A percentile compares a stretch with the other conserved stretches of the same genome.
These are phyloP conservation scores for Megaceryle torquata DNA, from an alignment of 2,113 vertebrate species.

Conservation along the genomic window DNA sequence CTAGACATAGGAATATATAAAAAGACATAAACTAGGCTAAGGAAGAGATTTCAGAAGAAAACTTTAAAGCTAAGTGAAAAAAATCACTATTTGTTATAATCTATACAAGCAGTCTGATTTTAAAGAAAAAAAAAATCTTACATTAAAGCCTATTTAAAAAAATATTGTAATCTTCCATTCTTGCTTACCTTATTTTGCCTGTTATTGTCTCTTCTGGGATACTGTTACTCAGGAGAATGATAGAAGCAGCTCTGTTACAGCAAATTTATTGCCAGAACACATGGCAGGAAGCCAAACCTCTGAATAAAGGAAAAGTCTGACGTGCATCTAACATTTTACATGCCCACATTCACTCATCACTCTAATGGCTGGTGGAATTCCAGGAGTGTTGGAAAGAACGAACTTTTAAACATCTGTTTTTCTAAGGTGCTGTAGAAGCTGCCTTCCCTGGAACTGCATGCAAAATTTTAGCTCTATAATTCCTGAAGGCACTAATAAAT, in stretches of 20 bases:
- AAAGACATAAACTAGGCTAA: not conserved
- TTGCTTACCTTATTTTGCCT: conserved; percentile 41
- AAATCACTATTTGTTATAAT: not conserved
- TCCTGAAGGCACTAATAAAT: not conserved
- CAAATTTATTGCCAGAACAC: conserved; percentile 41
- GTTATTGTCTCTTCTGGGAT: not conserved
- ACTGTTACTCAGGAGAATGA: not conserved
- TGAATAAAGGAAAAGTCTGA: not conserved
- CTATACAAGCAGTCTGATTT: not conserved
- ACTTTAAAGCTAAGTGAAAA: not conserved
- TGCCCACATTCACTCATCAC: not conserved
- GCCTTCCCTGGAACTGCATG: not conserved
- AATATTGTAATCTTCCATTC: not conserved
- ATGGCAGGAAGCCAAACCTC: conserved; percentile 43
- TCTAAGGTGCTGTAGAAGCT: not conserved
- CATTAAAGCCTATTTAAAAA: not conserved
- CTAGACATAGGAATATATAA: not conserved
- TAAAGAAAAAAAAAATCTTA: not conserved
- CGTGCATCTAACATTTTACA: not conserved
- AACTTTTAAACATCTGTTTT: not conserved
- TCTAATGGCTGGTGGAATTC: not conserved
- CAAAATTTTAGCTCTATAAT: not conserved
- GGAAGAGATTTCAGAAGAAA: not conserved
- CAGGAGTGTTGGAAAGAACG: not conserved
- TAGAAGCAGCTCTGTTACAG: not conserved